These are phyloP conservation scores for Diorhabda sublineata DNA, from an alignment of 1,140 invertebrate genomes.

Conservation along the genomic window DNA sequence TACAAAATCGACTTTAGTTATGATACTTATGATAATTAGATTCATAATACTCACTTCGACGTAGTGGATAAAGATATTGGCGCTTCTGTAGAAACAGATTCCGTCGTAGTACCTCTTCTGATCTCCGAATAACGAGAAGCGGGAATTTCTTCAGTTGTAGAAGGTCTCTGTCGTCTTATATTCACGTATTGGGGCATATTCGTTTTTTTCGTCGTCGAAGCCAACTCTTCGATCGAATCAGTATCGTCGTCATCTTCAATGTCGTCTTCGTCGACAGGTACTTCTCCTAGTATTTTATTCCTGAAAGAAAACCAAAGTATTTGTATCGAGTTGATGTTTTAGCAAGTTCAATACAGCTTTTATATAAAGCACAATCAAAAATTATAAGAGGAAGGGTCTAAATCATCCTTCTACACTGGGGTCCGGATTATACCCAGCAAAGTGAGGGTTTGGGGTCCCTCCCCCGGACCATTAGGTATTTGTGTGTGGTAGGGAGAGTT, in stretches of 20 bases:
- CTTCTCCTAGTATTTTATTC: conserved; percentile 38
- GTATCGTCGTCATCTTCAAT: conserved; percentile 27
- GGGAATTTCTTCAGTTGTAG: conserved; percentile 44
- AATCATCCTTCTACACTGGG: not conserved
- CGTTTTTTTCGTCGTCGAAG: conserved; percentile 38
- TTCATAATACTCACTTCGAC: not conserved
- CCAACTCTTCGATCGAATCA: conserved; percentile 42
- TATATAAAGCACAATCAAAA: too few relatives aligned
- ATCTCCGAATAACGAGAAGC: conserved; percentile 34
- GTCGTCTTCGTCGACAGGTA: conserved; percentile 44
- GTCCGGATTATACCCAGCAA: too few relatives aligned
- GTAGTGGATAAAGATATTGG: conserved; percentile 12
- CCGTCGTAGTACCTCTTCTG: conserved; percentile 24
- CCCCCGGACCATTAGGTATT: too few relatives aligned
- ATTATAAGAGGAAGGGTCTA: not conserved
- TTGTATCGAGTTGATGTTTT: too few relatives aligned
- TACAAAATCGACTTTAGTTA: too few relatives aligned
- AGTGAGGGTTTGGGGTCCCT: too few relatives aligned
- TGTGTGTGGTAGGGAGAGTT: too few relatives aligned
- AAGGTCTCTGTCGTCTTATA: conserved; percentile 58
- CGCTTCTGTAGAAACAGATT: conserved; percentile 45
- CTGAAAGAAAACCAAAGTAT: conserved; percentile 8
- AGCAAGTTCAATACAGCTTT: too few relatives aligned
- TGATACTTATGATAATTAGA: not conserved
- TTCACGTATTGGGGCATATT: conserved; percentile 60